phyloP scores from a whole-genome alignment of 1,140 invertebrate species.

The Pissodes strobi region DNA sequence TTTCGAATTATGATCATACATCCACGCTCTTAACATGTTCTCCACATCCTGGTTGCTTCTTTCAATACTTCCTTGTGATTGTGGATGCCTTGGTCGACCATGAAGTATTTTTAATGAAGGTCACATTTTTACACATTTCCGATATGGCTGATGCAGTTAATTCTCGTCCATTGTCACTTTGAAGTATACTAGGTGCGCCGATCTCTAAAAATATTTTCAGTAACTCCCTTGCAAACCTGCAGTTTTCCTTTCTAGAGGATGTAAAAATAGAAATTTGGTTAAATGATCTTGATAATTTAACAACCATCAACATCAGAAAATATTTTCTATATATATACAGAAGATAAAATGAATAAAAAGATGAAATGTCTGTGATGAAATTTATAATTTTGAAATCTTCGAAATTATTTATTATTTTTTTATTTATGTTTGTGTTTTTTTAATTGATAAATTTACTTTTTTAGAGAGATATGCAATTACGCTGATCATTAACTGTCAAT shows the following conservation, averaged over 20 bases:
- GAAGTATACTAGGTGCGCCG: slow-evolving; percentile 39
- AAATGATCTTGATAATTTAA: slow-evolving; percentile 57
- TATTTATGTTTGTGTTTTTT: too few relatives aligned
- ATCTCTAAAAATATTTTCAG: slow-evolving; percentile 43
- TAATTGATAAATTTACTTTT: too few relatives aligned
- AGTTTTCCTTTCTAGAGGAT: slow-evolving; percentile 50
- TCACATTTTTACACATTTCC: slow-evolving; percentile 32
- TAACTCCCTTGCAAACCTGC: slow-evolving; percentile 33
- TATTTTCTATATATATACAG: too few relatives aligned
- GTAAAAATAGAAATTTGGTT: slow-evolving; percentile 56
- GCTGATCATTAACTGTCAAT: too few relatives aligned
- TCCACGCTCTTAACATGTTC: slow-evolving; percentile 4
- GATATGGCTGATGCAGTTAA: too few relatives aligned
- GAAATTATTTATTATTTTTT: too few relatives aligned
- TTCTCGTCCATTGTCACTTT: too few relatives aligned
- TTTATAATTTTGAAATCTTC: too few relatives aligned
- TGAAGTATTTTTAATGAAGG: slow-evolving; percentile 38
- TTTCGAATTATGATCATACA: slow-evolving; percentile 16
- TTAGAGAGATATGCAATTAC: too few relatives aligned
- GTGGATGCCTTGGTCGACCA: slow-evolving; percentile 41
- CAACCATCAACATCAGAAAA: slow-evolving; percentile 51
- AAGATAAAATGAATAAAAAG: too few relatives aligned
- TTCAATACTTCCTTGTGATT: slow-evolving; percentile 40
- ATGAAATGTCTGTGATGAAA: too few relatives aligned
- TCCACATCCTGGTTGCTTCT: too few relatives aligned